Evolutionary conservation across 2,797 vertebrate genomes (phyloP), one percentile per base, ranked within the genome.

Genomic region (Danionella dracula): DNA sequence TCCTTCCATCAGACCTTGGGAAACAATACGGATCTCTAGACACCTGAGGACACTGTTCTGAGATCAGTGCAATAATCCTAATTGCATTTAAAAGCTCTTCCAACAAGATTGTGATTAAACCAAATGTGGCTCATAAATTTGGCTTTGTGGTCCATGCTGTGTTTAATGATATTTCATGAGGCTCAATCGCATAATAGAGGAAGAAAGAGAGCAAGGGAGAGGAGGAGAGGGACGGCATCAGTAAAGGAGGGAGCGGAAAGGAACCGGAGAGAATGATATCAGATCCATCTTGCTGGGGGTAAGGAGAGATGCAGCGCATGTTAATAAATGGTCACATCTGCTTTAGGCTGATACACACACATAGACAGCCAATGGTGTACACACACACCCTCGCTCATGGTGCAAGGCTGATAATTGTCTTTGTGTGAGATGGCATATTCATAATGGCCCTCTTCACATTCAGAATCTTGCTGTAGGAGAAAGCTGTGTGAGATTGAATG

Each of bases 161-260:
- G 93, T 94, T 94, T 97, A 97, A 98, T 98, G 94, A 97, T 92
- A 94, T 97, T 97, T 98, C 96, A 97, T 93, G 94, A 95, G 93
- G 90, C 92, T 94, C 87, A 90, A 89, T 89, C 87, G 89, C 90
- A 89, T 29, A 65, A 65, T 35, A 5, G 57, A 61, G 53, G 54
- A 29, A 56, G 56, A 27, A 57, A 53, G 10, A 20, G 8, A 41
- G 35, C 27, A 45, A 48, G 41, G 37, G 55, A 50, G 11, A 17
- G 49, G 20, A 20, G 46, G 23, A 65, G 21, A 60, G 37, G 35
- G 40, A 70, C 48, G 72, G 60, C 56, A 27, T 41, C n/a, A 12
- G 38, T 31, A 45, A 27, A 13, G 29, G 58, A 37, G 12, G 20
- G 51, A 11, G 44, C 17, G 40, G 57, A 51, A 13, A 81, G 88